Base-by-base conservation (phyloP, 2,888 invertebrate genomes). In the Hartigia nigra region DNA sequence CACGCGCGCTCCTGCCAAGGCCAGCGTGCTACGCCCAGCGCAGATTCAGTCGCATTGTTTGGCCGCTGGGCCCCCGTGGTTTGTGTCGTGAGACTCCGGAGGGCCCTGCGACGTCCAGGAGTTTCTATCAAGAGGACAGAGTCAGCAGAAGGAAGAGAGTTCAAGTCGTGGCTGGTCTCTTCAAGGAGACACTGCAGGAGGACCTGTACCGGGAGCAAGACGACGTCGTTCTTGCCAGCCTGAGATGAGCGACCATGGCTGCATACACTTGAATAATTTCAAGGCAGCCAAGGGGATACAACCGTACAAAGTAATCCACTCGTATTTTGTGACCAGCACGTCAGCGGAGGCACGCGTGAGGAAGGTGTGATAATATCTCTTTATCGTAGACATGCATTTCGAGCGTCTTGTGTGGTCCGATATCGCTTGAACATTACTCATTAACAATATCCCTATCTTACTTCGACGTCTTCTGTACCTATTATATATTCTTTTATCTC, bases 261-360 rank as follows among this genome's bases (percentile, higher is more conserved):
- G 97, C 92, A 94, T 94, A 92, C 97, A 97, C 93, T 93, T 97
- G 90, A 95, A 94, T 92, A 94, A 94, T 92, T 96, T 96, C 92
- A 97, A 97, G 93, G 94, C 95, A 88, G 94, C 94, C 77, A 95
- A 95, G 92, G 96, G 96, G 86, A 93, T 95, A 83, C 94, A 94
- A 91, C 94, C 95, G 75, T 96, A 95, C 91, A 94, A 94, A 92
- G 94, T 97, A 87, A 95, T 98, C 87, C 96, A 97, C 93, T 95
- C 96, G 83, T 96, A 96, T 92, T 97, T 98, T 92, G 96, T 97
- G 79, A 95, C 97, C 83, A 96, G 96, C 91, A 95, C 96, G 78
- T 95, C 96, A 82, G 94, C 94, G 86, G 96, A 96, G 92, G 96
- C 96, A 84, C 94, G 97, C 87, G 94, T 95, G 92, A 95, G 96